These are phyloP conservation scores for Cichladusa arquata DNA, from an alignment of 2,113 vertebrate genomes.

Conservation along the genomic window DNA sequence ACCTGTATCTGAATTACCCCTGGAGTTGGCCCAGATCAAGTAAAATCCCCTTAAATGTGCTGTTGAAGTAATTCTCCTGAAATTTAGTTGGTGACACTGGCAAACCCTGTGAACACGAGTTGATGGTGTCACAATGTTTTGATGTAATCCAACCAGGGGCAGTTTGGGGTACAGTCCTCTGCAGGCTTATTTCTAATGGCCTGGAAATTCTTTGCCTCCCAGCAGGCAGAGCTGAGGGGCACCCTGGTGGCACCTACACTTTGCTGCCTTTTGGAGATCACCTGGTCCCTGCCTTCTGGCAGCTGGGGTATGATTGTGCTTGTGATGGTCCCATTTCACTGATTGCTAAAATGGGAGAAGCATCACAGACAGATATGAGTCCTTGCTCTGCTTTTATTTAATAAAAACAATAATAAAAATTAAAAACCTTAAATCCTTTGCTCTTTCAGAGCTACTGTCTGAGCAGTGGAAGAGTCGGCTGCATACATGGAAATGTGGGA, in stretches of 20 bases:
- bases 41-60: neutral
- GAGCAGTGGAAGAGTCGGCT: neutral
- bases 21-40: neutral
- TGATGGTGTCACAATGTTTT: neutral
- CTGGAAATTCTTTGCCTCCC: neutral
- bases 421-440: neutral
- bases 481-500: neutral
- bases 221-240: neutral
- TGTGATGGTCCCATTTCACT: neutral
- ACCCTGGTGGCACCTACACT: neutral
- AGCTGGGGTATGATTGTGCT: rapidly evolving
- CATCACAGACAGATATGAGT: neutral
- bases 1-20: neutral
- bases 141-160: rapidly evolving
- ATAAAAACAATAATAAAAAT: neutral
- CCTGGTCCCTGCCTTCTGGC: neutral
- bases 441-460: neutral
- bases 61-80: neutral
- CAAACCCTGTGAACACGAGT: rapidly evolving
- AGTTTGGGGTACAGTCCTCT: neutral
- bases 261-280: neutral
- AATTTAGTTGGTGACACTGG: neutral
- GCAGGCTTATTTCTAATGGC: neutral
- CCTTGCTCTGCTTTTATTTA: neutral
- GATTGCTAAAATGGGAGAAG: neutral